phyloP scores from a whole-genome alignment of 2,888 invertebrate genomes.

The Euzophera pinguis region DNA sequence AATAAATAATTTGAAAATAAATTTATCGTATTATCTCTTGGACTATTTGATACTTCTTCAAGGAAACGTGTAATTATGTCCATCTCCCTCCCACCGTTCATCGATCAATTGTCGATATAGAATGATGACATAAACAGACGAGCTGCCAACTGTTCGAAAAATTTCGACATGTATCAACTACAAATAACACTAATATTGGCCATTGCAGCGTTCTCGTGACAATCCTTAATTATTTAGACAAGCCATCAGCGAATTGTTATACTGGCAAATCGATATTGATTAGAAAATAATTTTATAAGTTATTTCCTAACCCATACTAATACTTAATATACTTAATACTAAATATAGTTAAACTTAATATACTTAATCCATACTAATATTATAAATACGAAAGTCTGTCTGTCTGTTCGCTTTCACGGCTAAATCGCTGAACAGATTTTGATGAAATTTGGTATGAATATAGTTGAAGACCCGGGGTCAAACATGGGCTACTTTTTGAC shows the following conservation, averaged over 20 bases:
- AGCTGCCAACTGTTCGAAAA: slow-evolving; percentile 41
- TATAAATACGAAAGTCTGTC: too few species aligned
- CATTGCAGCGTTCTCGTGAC: slow-evolving; percentile 16
- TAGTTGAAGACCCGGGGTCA: too few species aligned
- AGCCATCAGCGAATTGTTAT: not conserved
- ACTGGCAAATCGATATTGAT: not conserved
- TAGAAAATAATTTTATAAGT: not conserved
- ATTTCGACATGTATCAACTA: slow-evolving; percentile 34
- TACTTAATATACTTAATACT: too few species aligned
- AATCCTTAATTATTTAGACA: not conserved
- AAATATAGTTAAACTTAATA: too few species aligned
- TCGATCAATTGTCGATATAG: not conserved
- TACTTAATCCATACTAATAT: too few species aligned
- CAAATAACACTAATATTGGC: slow-evolving; percentile 39
- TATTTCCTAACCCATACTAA: not conserved
- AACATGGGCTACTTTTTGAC: too few species aligned
- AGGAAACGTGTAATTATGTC: slow-evolving; percentile 4
- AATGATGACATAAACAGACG: slow-evolving; percentile 10
- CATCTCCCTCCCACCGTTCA: not conserved
- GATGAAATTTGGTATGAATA: too few species aligned
- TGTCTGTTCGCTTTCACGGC: too few species aligned
- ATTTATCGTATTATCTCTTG: not conserved
- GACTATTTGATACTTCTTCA: not conserved
- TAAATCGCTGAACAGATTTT: too few species aligned
- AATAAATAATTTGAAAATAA: too few species aligned